phyloP scores from a whole-genome alignment of 2,888 invertebrate genomes.

The Eupithecia dodoneata region DNA sequence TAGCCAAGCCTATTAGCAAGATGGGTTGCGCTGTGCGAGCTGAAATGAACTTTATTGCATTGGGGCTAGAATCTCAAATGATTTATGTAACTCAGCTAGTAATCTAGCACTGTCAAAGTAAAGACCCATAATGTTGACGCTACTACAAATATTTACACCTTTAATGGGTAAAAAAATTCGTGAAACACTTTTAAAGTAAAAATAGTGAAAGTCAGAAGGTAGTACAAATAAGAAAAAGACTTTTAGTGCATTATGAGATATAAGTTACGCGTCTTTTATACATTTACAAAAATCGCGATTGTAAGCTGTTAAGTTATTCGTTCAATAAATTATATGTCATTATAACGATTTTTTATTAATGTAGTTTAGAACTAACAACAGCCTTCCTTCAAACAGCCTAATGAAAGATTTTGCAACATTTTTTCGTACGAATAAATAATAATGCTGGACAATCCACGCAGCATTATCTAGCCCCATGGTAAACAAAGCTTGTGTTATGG shows the following conservation, averaged over 20 bases:
- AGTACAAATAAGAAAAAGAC: conserved; percentile 20
- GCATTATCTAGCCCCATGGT: no score
- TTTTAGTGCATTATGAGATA: conserved; percentile 27
- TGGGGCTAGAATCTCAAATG: neutral
- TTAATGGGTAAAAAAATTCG: neutral
- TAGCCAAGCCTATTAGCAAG: neutral
- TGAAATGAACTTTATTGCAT: neutral
- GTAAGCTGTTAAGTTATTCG: conserved; percentile 57
- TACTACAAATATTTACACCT: neutral
- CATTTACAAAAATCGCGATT: conserved; percentile 39
- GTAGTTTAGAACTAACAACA: neutral
- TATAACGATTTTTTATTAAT: conserved; percentile 12
- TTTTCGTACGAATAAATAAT: no score
- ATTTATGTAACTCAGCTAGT: neutral
- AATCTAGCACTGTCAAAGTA: neutral
- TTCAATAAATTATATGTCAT: conserved; percentile 61
- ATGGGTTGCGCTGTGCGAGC: neutral
- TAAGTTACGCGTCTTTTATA: conserved; percentile 33
- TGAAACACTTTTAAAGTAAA: neutral
- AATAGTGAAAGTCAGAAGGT: conserved; percentile 28
- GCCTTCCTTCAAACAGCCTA: no score
- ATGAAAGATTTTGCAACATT: neutral
- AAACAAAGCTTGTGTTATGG: no score
- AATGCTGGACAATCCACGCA: no score
- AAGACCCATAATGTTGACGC: neutral